These are phyloP conservation scores for Pantala flavescens DNA, from an alignment of 1,140 invertebrate species.

Conservation along the genomic window DNA sequence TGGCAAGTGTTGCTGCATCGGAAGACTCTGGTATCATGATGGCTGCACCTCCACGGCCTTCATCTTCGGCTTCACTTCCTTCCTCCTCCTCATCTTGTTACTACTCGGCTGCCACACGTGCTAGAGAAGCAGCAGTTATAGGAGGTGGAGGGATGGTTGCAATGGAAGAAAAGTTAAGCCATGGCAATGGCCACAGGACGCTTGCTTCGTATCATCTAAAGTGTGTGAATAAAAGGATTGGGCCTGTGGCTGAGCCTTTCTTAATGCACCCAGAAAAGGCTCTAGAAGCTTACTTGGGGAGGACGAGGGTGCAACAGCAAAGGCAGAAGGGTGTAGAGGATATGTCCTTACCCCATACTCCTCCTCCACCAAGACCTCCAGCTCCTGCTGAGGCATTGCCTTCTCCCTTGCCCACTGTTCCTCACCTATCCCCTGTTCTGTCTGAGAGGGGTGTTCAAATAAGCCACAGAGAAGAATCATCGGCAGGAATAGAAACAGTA, in stretches of 20 bases:
- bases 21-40: neutral
- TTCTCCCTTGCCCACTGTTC: neutral
- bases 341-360: neutral
- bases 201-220: neutral
- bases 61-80: neutral
- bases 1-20: neutral
- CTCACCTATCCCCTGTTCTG: neutral
- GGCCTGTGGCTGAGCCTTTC: neutral
- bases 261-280: neutral
- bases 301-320: neutral
- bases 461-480: neutral
- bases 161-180: neutral
- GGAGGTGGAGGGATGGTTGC: neutral
- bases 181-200: neutral
- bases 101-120: neutral
- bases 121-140: neutral
- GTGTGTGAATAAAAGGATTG: neutral
- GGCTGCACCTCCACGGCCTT: neutral
- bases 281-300: neutral
- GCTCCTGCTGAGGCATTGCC: neutral
- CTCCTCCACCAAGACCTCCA: neutral
- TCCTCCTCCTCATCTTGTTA: neutral
- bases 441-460: neutral
- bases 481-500: neutral
- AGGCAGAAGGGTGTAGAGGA: neutral